Evolutionary conservation across 2,113 vertebrate genomes (phyloP).

Genomic region (Corythoichthys intestinalis): DNA sequence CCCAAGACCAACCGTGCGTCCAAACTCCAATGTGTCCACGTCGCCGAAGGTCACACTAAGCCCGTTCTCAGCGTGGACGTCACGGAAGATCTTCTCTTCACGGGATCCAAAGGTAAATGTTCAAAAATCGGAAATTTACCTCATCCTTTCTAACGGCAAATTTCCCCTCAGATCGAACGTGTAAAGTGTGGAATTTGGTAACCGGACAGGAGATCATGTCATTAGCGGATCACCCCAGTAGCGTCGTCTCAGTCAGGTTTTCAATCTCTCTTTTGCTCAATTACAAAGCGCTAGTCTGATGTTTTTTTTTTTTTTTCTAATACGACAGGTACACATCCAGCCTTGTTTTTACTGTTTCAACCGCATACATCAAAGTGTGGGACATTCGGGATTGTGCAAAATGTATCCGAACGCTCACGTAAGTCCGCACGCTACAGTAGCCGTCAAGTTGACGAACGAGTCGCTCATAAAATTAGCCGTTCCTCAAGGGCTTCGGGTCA

Average conservation of each 20-base stretch:
- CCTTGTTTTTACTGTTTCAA: slow-evolving; percentile 94
- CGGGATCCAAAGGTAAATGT: slow-evolving; percentile 91
- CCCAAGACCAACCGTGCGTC: slow-evolving; percentile 68
- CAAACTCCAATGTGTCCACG: slow-evolving; percentile 81
- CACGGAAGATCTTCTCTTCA: slow-evolving; percentile 96
- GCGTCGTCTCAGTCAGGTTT: slow-evolving; percentile 81
- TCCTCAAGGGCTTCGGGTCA: slow-evolving; percentile 86
- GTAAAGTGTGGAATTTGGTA: slow-evolving; percentile 99
- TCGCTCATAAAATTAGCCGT: not conserved
- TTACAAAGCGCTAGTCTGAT: too few relatives aligned
- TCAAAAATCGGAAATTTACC: not conserved
- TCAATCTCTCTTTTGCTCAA: not conserved
- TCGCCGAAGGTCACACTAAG: slow-evolving; percentile 93
- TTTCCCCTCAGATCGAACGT: slow-evolving; percentile 83
- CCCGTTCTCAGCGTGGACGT: slow-evolving; percentile 91
- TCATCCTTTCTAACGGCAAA: not conserved
- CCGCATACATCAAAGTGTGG: slow-evolving; percentile 96
- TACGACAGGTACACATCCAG: slow-evolving; percentile 82
- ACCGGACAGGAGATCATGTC: slow-evolving; percentile 99
- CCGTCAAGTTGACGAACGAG: not conserved
- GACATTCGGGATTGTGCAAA: slow-evolving; percentile 96
- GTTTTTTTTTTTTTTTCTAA: not conserved
- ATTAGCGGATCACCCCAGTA: slow-evolving; percentile 79
- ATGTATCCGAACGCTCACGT: slow-evolving; percentile 91
- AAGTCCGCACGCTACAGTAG: slow-evolving; percentile 47